Evolutionary conservation across 2,113 vertebrate genomes (phyloP).

Genomic region (Caranx ignobilis): DNA sequence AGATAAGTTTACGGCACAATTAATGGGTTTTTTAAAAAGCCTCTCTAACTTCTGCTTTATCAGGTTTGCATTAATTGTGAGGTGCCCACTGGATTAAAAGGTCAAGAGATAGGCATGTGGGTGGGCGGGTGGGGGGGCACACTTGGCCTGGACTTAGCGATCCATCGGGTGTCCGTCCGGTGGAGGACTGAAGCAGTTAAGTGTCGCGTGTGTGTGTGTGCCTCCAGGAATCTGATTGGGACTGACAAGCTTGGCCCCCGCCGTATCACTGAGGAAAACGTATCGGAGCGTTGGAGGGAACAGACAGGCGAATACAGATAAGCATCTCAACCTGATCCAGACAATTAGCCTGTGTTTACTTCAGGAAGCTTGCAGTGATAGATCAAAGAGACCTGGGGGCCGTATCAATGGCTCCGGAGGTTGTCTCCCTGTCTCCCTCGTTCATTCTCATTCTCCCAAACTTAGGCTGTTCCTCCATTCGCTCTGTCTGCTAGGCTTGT

Average conservation of each 20-base stretch:
- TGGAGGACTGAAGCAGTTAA: slow-evolving; percentile 39
- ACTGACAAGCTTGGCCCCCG: slow-evolving; percentile 83
- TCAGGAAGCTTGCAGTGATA: slow-evolving; percentile 84
- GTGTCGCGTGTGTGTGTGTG: slow-evolving; percentile 41
- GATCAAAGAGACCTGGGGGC: slow-evolving; percentile 84
- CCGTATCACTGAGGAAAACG: slow-evolving; percentile 85
- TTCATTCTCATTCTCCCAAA: slow-evolving; percentile 55
- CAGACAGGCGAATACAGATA: slow-evolving; percentile 84
- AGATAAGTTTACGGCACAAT: slow-evolving; percentile 72
- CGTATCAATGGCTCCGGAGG: slow-evolving; percentile 71
- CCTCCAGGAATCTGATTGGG: slow-evolving; percentile 81
- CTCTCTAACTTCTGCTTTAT: slow-evolving; percentile 67
- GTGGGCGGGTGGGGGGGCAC: slow-evolving; percentile 37
- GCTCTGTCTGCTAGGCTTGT: slow-evolving; percentile 30
- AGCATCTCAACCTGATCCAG: slow-evolving; percentile 88
- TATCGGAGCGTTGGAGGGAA: slow-evolving; percentile 81
- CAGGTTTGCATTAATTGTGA: slow-evolving; percentile 77
- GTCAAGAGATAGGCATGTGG: slow-evolving; percentile 66
- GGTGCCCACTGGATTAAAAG: slow-evolving; percentile 72
- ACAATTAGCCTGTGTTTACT: slow-evolving; percentile 95
- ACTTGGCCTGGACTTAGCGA: slow-evolving; percentile 11
- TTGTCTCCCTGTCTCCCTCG: slow-evolving; percentile 64
- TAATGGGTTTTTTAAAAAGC: slow-evolving; percentile 53
- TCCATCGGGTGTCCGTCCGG: not conserved
- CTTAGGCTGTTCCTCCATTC: slow-evolving; percentile 19